These are phyloP conservation scores for Microchirus variegatus DNA, from an alignment of 2,797 vertebrate species.

Conservation along the genomic window DNA sequence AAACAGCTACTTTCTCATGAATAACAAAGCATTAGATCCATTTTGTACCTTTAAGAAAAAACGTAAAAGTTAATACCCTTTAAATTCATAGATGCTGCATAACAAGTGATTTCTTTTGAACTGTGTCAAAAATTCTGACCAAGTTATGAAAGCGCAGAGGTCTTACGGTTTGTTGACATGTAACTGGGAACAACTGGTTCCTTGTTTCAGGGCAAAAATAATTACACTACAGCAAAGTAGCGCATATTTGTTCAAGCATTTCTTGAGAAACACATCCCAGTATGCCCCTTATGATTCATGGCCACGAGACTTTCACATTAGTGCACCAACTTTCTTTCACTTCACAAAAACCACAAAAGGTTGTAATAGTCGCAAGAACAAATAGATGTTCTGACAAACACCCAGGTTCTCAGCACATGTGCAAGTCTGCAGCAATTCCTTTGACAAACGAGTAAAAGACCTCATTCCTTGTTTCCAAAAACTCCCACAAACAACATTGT, in stretches of 20 bases:
- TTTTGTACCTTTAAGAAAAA: conserved; percentile 21
- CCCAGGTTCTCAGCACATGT: conserved; percentile 56
- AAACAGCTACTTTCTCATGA: conserved; percentile 36
- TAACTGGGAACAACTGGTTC: conserved; percentile 27
- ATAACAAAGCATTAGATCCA: conserved; percentile 22
- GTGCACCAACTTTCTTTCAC: conserved; percentile 40
- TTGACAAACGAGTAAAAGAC: conserved; percentile 33
- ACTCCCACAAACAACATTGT: conserved; percentile 35
- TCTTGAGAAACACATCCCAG: conserved; percentile 38
- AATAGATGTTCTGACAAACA: conserved; percentile 33
- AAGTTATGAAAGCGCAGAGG: conserved; percentile 9
- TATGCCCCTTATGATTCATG: conserved; percentile 37
- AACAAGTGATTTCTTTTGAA: conserved; percentile 15
- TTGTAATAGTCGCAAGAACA: conserved; percentile 29
- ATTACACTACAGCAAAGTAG: conserved; percentile 7
- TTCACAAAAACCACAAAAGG: conserved; percentile 45
- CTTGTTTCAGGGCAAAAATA: conserved; percentile 27
- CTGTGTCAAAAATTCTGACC: conserved; percentile 24
- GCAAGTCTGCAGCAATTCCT: conserved; percentile 53
- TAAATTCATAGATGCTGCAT: conserved; percentile 46
- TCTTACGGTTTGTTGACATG: conserved; percentile 28
- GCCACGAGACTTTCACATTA: conserved; percentile 42
- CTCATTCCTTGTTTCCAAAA: conserved; percentile 45
- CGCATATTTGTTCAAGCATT: conserved; percentile 26
- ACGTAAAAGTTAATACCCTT: conserved; percentile 3